Base-by-base conservation (phyloP, 2,888 invertebrate species). In the Noctua janthe region DNA sequence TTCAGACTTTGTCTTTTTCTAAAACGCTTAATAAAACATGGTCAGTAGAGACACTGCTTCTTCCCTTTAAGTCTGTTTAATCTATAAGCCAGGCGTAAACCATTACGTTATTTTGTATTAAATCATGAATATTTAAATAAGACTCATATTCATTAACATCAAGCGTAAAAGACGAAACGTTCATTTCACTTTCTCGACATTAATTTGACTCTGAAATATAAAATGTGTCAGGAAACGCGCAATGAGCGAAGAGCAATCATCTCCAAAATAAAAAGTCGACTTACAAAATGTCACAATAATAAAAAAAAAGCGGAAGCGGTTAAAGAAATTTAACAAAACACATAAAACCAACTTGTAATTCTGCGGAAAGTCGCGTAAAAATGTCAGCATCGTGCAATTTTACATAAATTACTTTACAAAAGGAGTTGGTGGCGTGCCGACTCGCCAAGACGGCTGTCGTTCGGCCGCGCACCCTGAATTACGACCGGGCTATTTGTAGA, bases 361-460 rank as follows among this genome's bases (percentile, higher is more conserved):
- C 69, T 82, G 79, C 71, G 74, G 78, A 51, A 84, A 81, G 80
- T 79, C 81, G 70, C 74, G 81, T 83, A 84, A 83, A 90, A 84
- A 86, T 82, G 78, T 83, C 79, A 80, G 80, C 74, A 64, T 78
- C 77, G 80, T 72, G 69, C 81, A 84, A 82, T 87, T 89, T 87
- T 86, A 82, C 90, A 90, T 89, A 87, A 90, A 90, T 89, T 84
- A 82, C 76, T 77, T 75, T 73, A 86, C 87, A 89, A 89, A 89
- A 89, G 81, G 78, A 85, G 80, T 77, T 70, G 66, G 86, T 69
- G 71, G 83, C 76, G 64, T 72, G 70, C 70, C 59, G 76, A 82
- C 69, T 69, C 69, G n/a, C n/a, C 71, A 74, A 81, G 89, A 81
- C 85, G 81, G 59, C 66, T 85, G 83, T 73, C 82, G 64, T 82